Base-by-base conservation (phyloP, 2,113 vertebrate genomes). In the Crypturellus undulatus region DNA sequence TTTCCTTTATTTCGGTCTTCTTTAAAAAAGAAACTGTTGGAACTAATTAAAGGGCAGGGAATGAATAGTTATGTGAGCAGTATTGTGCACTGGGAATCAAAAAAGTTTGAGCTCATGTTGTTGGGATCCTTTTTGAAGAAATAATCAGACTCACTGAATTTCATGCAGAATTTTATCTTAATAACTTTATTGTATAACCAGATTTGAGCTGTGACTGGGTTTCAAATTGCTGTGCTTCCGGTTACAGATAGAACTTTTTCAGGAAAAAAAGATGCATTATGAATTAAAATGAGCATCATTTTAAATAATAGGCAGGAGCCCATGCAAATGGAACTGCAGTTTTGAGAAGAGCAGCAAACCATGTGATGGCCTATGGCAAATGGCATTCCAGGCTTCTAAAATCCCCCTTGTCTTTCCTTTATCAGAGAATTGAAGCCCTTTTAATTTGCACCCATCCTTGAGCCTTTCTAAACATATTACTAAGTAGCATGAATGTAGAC, bases 311-410 rank as follows among this genome's bases (percentile, higher is more conserved):
- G 63, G 12, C 24, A 36, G 62, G n/a, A 16, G 51, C 36, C 49
- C 10, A 30, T 42, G 26, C 22, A 67, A 82, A 49, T 15, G 26
- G 56, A 93, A 12, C 56, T 82, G 36, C 58, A 17, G 12, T 38
- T 88, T 9, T 24, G 47, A 54, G 51, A 59, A 40, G 9, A 36
- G 26, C 2, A 54, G 43, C 24, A 79, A 79, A 52, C 8, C 12
- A 7, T 1, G 0, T 32, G 12, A 28, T 56, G 24, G 69, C 5
- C 25, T 15, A 18, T 36, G 43, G 24, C 21, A 84, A 28, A 16
- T 19, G 1, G 2, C 24, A 1, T 1, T 6, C 2, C 78, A 16
- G 58, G 9, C 2, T 28, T 7, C 28, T 78, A 45, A 58, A 34
- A 13, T 89, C 71, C 73, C 8, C 15, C 9, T 38, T 47, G 25